Evolutionary conservation across 1,140 invertebrate genomes (phyloP), one percentile per base, ranked within the genome.

Genomic region (Zophobas morio): DNA sequence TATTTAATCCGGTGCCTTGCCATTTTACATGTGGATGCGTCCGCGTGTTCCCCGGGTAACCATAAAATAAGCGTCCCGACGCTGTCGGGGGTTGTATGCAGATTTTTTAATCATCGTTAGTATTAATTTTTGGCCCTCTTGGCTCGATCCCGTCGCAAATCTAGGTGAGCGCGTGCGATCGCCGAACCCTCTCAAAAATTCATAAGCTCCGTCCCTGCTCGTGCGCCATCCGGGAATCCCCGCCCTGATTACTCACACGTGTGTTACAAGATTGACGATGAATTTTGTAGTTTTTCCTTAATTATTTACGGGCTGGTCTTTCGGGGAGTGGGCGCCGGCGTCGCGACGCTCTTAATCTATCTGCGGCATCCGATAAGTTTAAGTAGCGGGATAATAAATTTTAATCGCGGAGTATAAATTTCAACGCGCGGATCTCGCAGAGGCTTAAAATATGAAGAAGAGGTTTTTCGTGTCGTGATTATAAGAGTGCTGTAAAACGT

Each of bases 101-200:
- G 78, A 81, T 81, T 81, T 80, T 81, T 81, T 79, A 81, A 81
- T 81, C 80, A 79, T 77, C 80, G 80, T 79, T 79, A 79, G 78
- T 77, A 79, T 77, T 74, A 79, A 79, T 80, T 79, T 79, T 79
- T 76, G 57, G 47, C 51, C 53, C 76, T 78, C 72, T 74, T 66
- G 70, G 20, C 47, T 40, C 56, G 39, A 60, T 75, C 74, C 51
- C 46, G 5, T 6, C 46, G 34, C 63, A 20, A 70, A 49, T 70
- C 40, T 20, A 57, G 34, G 33, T 46, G 20, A 32, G 46, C 54
- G 35, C 3, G 8, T 36, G 42, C 71, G 34, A 42, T 57, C 35
- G 54, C 35, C 36, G 39, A 73, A 73, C 71, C 54, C 71, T 54
- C 40, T 73, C 71, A 73, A 73, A 73, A 20, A 73, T 73, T 73